Evolutionary conservation across 2,113 vertebrate genomes (phyloP).

Genomic region (Erythrocercus mccallii): DNA sequence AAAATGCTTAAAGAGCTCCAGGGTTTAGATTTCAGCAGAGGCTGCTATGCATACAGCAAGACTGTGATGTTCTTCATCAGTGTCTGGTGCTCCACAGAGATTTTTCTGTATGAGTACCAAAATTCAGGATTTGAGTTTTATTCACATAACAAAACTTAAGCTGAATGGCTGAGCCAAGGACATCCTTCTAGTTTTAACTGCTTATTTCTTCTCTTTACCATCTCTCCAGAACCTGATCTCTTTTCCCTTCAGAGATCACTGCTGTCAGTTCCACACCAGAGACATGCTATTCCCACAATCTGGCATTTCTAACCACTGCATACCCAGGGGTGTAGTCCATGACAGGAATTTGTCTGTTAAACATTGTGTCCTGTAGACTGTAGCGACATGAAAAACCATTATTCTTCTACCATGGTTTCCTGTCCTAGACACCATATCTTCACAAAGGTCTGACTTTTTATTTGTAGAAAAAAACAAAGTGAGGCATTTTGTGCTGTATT

Average conservation of each 20-base stretch:
- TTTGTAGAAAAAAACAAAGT: background rate
- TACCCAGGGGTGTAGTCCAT: background rate
- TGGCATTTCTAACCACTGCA: background rate
- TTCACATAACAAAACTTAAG: background rate
- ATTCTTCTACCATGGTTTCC: background rate
- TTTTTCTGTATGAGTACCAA: background rate
- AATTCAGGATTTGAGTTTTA: background rate
- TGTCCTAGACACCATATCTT: background rate
- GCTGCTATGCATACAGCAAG: background rate
- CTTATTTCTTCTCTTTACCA: background rate
- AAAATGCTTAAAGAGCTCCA: background rate
- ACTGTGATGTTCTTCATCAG: background rate
- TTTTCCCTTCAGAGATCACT: background rate
- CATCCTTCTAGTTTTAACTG: background rate
- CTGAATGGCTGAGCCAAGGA: background rate
- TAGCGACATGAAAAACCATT: background rate
- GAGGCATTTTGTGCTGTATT: background rate
- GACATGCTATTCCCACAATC: accelerated
- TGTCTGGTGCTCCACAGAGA: background rate
- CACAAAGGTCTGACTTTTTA: background rate
- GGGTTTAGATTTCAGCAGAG: background rate
- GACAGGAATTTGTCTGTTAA: background rate
- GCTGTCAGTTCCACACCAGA: background rate
- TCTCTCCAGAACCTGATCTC: background rate
- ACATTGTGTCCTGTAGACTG: background rate